Percentiles rank a stretch among this genome's conserved stretches.
Conservation (phyloP, 2,888 invertebrate genomes). For the Ornithoptera alexandrae region DNA sequence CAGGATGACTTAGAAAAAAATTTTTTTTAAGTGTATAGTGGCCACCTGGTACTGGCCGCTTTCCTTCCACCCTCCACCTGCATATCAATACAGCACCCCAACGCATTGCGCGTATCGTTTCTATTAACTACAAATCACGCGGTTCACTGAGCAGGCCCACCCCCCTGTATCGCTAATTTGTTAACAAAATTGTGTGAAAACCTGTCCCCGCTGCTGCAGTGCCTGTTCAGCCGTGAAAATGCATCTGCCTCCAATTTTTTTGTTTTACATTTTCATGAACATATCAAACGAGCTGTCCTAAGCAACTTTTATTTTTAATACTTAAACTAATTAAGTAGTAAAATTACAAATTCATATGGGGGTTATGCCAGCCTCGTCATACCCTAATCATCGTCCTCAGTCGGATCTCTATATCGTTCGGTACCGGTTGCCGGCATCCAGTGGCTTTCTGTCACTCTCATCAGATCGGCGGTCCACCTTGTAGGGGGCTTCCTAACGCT, state of each 20-base stretch:
- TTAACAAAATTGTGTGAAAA: conserved; percentile 45
- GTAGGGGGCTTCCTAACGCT: too few relatives aligned
- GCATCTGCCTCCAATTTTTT: conserved; percentile 30
- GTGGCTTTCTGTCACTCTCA: too few relatives aligned
- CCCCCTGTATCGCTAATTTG: conserved; percentile 43
- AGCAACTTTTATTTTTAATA: too few relatives aligned
- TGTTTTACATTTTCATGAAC: not conserved
- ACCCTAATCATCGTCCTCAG: too few relatives aligned
- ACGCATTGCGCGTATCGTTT: conserved; percentile 30
- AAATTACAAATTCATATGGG: too few relatives aligned
- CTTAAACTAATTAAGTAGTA: too few relatives aligned
- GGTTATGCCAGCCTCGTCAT: too few relatives aligned
- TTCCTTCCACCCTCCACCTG: conserved; percentile 20
- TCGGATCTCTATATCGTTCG: too few relatives aligned
- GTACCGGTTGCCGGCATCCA: too few relatives aligned
- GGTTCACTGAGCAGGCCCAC: conserved; percentile 43
- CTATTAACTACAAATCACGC: conserved; percentile 48
- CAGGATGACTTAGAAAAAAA: too few relatives aligned
- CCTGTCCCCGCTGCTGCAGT: conserved; percentile 28
- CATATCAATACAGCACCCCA: conserved; percentile 28
- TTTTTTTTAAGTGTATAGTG: not conserved
- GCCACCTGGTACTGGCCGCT: conserved; percentile 15
- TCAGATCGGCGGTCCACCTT: too few relatives aligned
- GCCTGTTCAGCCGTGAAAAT: conserved; percentile 37
- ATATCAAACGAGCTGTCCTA: not conserved